Base-by-base conservation (phyloP, 2,113 vertebrate species). In the Pionites leucogaster region DNA sequence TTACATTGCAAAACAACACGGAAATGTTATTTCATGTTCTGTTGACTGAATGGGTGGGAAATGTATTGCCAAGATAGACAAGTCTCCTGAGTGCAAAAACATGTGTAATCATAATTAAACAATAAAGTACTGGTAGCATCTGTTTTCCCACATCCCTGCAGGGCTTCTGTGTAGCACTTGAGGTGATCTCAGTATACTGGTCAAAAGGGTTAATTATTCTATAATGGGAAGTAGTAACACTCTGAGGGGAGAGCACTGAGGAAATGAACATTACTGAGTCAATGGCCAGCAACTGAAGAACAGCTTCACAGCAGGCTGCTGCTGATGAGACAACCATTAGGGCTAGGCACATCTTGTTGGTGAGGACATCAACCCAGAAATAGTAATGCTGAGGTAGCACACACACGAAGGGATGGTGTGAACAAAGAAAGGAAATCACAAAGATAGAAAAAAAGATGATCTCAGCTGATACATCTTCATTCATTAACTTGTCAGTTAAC, bases 91-190 rank as follows among this genome's bases (percentile, higher is more conserved):
- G 87, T 33, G 57, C 82, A 78, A 81, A 87, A 82, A 63, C 80
- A 91, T 72, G 75, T 71, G 82, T 77, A 96, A 86, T 55, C 68
- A 68, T 63, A 96, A 95, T 93, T 94, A 93, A 93, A 70, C 8
- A 3, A 64, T 67, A 33, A 67, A 93, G n/a, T 19, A 20, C 63
- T 90, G 42, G 67, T 37, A 90, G 63, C 83, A 92, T 82, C 85
- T 88, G 71, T 68, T 86, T 65, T 79, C 42, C 88, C 49, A 15
- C 22, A 35, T 39, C 77, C 77, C 92, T 28, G n/a, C 1, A 3
- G 87, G 75, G 44, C 13, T 86, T 46, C 12, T 3, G 9, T 19
- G 50, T 5, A 80, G 41, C 65, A 72, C 76, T 78, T 35, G 46
- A 46, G 60, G 46, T 59, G 57, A 94, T 75, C 49, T 92, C 82